Evolutionary conservation across 2,888 invertebrate genomes (phyloP).

Genomic region (Brachyptera risi): DNA sequence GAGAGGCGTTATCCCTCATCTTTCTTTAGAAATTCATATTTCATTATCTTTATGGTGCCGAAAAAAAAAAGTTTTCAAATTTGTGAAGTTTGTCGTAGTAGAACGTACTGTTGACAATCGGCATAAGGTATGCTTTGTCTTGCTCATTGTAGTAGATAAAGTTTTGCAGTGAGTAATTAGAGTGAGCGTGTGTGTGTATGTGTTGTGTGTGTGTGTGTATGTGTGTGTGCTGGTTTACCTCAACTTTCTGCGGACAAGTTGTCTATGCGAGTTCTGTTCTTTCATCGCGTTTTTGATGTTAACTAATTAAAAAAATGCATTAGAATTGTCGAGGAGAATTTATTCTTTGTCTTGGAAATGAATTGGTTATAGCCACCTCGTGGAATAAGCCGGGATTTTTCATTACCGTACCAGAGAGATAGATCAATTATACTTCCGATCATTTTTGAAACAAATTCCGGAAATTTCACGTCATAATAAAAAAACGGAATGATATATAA

Average conservation of each 20-base stretch:
- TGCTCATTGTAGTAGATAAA: no score
- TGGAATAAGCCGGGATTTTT: no score
- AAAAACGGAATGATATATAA: no score
- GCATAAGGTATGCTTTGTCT: neutral
- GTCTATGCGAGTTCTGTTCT: neutral
- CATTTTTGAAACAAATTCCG: no score
- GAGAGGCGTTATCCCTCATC: neutral
- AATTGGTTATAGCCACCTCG: no score
- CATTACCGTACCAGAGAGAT: no score
- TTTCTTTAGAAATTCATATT: constrained; percentile 19
- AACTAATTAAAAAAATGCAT: constrained; percentile 1
- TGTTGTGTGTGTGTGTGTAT: no score
- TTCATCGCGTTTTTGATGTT: neutral
- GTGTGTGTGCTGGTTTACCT: neutral
- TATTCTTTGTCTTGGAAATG: no score
- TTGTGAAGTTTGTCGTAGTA: neutral
- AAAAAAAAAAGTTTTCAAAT: neutral
- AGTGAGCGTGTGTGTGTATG: no score
- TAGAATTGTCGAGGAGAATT: no score
- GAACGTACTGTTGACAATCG: neutral
- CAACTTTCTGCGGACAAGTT: neutral
- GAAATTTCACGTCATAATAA: no score
- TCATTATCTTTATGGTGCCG: constrained; percentile 9
- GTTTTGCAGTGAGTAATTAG: constrained; percentile 3
- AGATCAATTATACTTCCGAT: no score